Percentiles rank a stretch among this genome's conserved stretches.
Evolutionary conservation across 2,888 invertebrate species (phyloP).

Genomic region (Scaptomyza parva): DNA sequence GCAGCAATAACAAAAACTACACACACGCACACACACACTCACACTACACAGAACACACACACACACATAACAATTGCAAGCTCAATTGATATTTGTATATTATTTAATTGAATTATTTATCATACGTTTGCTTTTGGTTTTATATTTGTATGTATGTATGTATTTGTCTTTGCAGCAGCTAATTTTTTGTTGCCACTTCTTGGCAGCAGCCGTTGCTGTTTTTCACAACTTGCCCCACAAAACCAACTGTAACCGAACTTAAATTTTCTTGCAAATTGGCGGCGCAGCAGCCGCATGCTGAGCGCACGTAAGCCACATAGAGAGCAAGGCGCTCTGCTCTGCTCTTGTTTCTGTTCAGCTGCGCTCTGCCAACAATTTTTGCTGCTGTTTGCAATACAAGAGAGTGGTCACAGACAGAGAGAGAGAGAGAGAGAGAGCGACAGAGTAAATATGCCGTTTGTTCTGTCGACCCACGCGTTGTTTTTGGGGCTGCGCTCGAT

Average conservation of each 20-base stretch:
- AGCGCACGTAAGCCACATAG: slow-evolving; percentile 60
- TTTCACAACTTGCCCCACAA: slow-evolving; percentile 76
- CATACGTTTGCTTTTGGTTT: slow-evolving; percentile 13
- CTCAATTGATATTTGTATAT: slow-evolving; percentile 61
- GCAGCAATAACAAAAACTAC: slow-evolving; percentile 44
- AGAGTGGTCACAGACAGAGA: slow-evolving; percentile 24
- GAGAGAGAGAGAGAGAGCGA: slow-evolving; percentile 11
- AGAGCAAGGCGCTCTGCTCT: slow-evolving; percentile 28
- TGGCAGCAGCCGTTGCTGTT: slow-evolving; percentile 53
- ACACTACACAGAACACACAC: background rate
- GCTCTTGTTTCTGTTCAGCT: slow-evolving; percentile 21
- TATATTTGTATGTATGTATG: background rate
- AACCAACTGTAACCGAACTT: slow-evolving; percentile 77
- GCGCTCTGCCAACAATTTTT: slow-evolving; percentile 54
- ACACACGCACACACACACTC: slow-evolving; percentile 17
- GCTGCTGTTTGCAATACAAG: slow-evolving; percentile 38
- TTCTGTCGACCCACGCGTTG: slow-evolving; percentile 52
- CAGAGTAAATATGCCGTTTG: slow-evolving; percentile 3
- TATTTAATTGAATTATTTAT: slow-evolving; percentile 58
- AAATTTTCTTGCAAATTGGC: slow-evolving; percentile 78
- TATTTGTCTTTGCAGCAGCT: slow-evolving; percentile 18
- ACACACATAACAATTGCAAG: slow-evolving; percentile 48
- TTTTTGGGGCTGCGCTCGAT: slow-evolving; percentile 39
- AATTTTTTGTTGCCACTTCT: slow-evolving; percentile 56
- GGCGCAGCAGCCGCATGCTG: slow-evolving; percentile 68